Evolutionary conservation across 2,113 vertebrate species (phyloP).

Genomic region (Panthera leo): DNA sequence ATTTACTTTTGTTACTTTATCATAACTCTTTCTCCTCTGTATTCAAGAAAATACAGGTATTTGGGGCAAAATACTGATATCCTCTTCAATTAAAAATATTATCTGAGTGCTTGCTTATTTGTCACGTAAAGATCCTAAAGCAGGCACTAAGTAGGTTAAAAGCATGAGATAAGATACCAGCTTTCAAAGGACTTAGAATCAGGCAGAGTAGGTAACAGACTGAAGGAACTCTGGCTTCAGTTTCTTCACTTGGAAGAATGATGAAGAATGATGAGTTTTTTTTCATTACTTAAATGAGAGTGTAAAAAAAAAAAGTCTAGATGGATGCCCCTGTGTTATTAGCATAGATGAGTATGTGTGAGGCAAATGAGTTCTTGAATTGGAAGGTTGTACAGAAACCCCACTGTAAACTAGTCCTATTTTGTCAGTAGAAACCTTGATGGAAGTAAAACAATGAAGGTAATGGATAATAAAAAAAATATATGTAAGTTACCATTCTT

Average conservation of each 20-base stretch:
- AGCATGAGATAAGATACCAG: not conserved
- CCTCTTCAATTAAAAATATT: not conserved
- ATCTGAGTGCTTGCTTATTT: not conserved
- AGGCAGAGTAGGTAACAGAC: not conserved
- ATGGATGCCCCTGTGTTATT: not conserved
- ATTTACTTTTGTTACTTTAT: constrained; percentile 10
- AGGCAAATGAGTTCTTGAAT: constrained; percentile 5
- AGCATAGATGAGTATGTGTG: not conserved
- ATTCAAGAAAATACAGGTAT: not conserved
- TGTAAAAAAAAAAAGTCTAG: not conserved
- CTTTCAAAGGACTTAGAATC: not conserved
- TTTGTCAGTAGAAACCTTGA: not conserved
- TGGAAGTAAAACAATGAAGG: not conserved
- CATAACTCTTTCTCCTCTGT: not conserved
- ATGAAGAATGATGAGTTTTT: not conserved
- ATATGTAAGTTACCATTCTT: not conserved
- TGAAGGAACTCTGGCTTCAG: not conserved
- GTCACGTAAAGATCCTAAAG: not conserved
- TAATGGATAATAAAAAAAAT: not conserved
- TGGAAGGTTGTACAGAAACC: not conserved
- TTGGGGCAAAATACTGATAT: not conserved
- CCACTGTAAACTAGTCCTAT: not conserved
- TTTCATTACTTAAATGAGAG: not conserved
- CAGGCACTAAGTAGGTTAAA: not conserved
- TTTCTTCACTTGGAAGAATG: not conserved